Percentiles rank a stretch among this genome's conserved stretches.
Evolutionary conservation across 2,797 vertebrate species (phyloP).

Genomic region (Mastacembelus armatus): DNA sequence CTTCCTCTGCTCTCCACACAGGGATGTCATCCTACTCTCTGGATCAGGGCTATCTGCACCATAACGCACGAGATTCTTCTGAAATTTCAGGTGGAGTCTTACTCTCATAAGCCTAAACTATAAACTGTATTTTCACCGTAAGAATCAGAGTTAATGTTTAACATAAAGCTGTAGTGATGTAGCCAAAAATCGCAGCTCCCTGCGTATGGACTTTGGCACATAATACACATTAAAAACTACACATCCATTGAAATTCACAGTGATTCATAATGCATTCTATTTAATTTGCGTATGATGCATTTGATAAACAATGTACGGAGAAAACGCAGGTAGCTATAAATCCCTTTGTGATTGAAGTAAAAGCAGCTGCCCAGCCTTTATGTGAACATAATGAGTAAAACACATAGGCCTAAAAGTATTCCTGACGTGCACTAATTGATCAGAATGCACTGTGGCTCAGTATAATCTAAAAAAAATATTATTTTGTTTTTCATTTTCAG

Average conservation of each 20-base stretch:
- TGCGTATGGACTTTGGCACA: too few relatives aligned
- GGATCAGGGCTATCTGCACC: slow-evolving; percentile 93
- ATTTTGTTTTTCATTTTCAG: neutral
- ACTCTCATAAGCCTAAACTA: neutral
- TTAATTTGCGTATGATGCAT: too few relatives aligned
- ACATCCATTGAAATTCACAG: neutral
- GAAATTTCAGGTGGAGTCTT: slow-evolving; percentile 91
- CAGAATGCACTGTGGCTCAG: rapidly evolving
- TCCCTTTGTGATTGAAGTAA: neutral
- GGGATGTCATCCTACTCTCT: slow-evolving; percentile 90
- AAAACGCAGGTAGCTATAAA: too few relatives aligned
- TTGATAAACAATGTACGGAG: too few relatives aligned
- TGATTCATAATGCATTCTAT: neutral
- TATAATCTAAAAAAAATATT: neutral
- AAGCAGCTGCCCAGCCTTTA: neutral
- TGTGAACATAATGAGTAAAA: neutral
- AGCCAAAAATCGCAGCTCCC: too few relatives aligned
- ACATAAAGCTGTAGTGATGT: neutral
- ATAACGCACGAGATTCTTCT: slow-evolving; percentile 86
- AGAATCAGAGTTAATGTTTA: too few relatives aligned
- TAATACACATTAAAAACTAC: neutral
- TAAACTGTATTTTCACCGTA: neutral
- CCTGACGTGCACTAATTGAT: neutral
- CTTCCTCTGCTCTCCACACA: slow-evolving; percentile 86
- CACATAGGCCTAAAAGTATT: neutral